Base-by-base conservation (phyloP, 2,888 invertebrate genomes). In the Erpobdella octoculata region DNA sequence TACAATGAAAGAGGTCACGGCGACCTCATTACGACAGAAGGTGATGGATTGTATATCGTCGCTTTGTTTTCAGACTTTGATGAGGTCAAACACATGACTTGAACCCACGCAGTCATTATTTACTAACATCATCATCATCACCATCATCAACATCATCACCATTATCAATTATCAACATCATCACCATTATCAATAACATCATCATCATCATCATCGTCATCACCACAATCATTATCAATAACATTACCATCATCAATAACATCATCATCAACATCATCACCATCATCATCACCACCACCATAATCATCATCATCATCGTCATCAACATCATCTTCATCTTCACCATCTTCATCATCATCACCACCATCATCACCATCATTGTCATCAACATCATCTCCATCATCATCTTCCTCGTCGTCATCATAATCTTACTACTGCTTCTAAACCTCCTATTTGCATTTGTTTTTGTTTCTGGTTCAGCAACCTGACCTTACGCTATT, bases 371-470 rank as follows among this genome's bases (percentile, higher is more conserved):
- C 71, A 71, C 64, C 64, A 64, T 70, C 64, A 37, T 71, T 64
- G 64, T 71, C 71, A 71, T 64, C 71, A 64, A 38, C 71, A 64
- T 71, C 71, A 64, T 71, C 71, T 64, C 41, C 71, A 71, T 64
- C 71, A 38, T 37, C 64, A 64, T 64, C 64, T 41, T 64, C 64
- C 38, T 38, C 64, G 41, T 64, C 64, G 31, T 64, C 64, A 71
- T 41, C 59, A 33, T 12, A 3, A 48, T 48, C 48, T n/a, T n/a
- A n/a, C n/a, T n/a, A n/a, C n/a, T n/a, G n/a, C n/a, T n/a, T n/a
- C n/a, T n/a, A n/a, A n/a, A n/a, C n/a, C n/a, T n/a, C n/a, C n/a
- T n/a, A n/a, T n/a, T n/a, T n/a, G n/a, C n/a, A n/a, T n/a, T n/a
- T n/a, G n/a, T n/a, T n/a, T n/a, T n/a, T n/a, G n/a, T n/a, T n/a